Base-by-base conservation (phyloP, 2,113 vertebrate genomes). In the Ornithorhynchus anatinus region DNA sequence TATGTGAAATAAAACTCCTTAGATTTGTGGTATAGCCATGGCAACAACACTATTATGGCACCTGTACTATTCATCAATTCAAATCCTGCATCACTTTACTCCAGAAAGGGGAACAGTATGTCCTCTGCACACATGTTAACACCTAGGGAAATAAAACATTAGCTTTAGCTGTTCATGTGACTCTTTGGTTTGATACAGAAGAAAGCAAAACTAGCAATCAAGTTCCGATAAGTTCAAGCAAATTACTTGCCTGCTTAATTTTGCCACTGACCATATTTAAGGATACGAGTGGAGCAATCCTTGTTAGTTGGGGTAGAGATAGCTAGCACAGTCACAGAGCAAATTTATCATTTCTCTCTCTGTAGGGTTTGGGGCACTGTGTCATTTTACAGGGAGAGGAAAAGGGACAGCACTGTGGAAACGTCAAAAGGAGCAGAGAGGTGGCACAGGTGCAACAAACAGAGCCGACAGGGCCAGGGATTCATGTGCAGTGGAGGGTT, bases 21-120 rank as follows among this genome's bases (percentile, higher is more conserved):
- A 79, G 82, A 82, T 72, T 84, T 63, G 75, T 79, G 80, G 47
- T 69, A 89, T 72, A 90, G 78, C 79, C 89, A 89, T 87, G 78
- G 85, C 79, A 91, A 92, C 78, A 52, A 69, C 58, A 22, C 29
- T 15, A 82, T 60, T 61, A 42, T 51, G 59, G 74, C 32, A 77
- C 29, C 16, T 47, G 42, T 31, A 70, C 39, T 27, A 51, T 56
- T 83, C 72, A 82, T 75, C 60, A 66, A 61, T 57, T 74, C 42
- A 75, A 54, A 52, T 50, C 75, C 32, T 58, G 13, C 63, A 85
- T 83, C 25, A 23, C 53, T 71, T 82, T 82, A 35, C 83, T 77
- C 23, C 43, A 71, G 39, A 69, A 72, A 58, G 65, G 77, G 54
- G 44, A 54, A 70, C 70, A 79, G 79, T 62, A 75, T 45, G 38